A percentile compares a stretch with the other conserved stretches of the same genome.
phyloP scores from a whole-genome alignment of 53 echinoderm and acorn worm genomes.

The Patiria pectinifera region DNA sequence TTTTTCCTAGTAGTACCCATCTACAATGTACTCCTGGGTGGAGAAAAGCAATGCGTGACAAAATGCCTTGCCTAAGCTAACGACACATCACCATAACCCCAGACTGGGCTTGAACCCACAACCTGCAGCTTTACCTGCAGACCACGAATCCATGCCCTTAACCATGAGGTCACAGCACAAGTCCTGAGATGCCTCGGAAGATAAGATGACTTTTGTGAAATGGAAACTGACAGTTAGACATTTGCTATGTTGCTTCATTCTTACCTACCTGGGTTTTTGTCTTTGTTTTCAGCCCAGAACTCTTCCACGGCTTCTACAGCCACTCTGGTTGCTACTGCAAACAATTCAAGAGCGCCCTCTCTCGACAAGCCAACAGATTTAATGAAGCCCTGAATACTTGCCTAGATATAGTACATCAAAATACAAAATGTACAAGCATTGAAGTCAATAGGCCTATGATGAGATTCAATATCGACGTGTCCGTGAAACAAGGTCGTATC shows the following conservation, averaged over 20 bases:
- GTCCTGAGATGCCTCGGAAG: no score
- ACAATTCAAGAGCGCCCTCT: slow-evolving; percentile 60
- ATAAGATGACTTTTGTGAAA: no score
- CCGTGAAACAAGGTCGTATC: no score
- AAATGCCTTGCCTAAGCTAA: no score
- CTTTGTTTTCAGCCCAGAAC: slow-evolving; percentile 61
- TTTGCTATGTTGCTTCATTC: neutral
- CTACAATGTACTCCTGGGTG: no score
- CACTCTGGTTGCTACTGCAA: slow-evolving; percentile 48
- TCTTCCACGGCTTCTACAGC: slow-evolving; percentile 75
- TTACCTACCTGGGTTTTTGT: slow-evolving; percentile 48
- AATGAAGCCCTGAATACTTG: slow-evolving; percentile 65
- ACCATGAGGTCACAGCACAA: no score
- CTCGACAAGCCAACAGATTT: slow-evolving; percentile 42
- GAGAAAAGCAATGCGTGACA: no score
- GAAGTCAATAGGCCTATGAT: neutral
- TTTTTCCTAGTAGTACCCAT: no score
- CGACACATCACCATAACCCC: no score
- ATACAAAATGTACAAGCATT: neutral
- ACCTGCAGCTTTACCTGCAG: no score
- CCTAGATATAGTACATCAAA: slow-evolving; percentile 47
- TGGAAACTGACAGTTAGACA: neutral
- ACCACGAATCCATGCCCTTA: no score
- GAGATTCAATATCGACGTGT: neutral
- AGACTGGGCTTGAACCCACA: no score